Evolutionary conservation across 2,888 invertebrate genomes (phyloP), one percentile per base, ranked within the genome.

Genomic region (Troilus luridus): DNA sequence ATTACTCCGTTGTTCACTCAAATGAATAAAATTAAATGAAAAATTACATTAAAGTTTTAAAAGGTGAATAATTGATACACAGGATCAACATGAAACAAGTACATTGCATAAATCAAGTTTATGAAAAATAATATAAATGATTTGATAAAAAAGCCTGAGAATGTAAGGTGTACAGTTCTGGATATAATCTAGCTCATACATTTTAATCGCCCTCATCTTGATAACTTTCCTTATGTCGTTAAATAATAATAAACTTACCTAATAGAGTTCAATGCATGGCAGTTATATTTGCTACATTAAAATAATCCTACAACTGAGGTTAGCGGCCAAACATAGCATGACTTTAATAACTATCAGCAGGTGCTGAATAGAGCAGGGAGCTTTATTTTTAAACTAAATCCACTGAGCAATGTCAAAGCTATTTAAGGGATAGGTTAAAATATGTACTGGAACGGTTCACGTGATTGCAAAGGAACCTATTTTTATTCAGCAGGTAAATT

Each of bases 401-500:
- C 72, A 77, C 72, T 77, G 17, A 8, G 72, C 8, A 41, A 41
- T 77, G 41, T 17, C 72, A 81, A 21, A 81, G 81, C 85, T 58
- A 58, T 58, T 85, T 58, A 54, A 58, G 14, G 85, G 56, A 56
- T 85, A 85, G 56, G 85, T 85, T 85, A 85, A 85, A 85, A 85
- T 56, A 56, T 58, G n/a, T 85, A 11, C 56, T 85, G 56, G 56
- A 85, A n/a, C 85, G 54, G 85, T 85, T 85, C 56, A 85, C 85
- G 85, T 85, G 85, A 85, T 85, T 85, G 85, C 85, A 85, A 56
- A 21, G 85, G 56, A 77, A 85, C 85, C 54, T 58, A 85, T 85
- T 85, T 85, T 85, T 85, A 85, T 85, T 85, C 85, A 85, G 85
- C n/a, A 58, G 85, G 85, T 85, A 85, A 58, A 54, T 58, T 85